Base-by-base conservation (phyloP, 2,113 vertebrate species). In the Suncus etruscus region DNA sequence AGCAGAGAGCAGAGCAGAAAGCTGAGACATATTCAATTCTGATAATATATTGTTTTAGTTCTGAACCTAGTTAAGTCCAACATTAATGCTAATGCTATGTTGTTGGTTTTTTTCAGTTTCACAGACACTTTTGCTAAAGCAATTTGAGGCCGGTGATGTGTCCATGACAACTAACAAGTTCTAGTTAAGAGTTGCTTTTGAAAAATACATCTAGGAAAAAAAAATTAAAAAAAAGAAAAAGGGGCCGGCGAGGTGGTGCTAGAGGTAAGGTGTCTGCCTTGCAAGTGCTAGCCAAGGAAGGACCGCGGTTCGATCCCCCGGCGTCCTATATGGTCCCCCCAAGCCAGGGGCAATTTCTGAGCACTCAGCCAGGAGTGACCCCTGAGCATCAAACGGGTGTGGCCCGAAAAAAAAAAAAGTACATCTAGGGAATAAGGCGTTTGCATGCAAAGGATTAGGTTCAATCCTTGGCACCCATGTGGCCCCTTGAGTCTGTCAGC, bases 141-240 rank as follows among this genome's bases (percentile, higher is more conserved):
- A 87, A 11, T 66, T 39, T 54, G 20, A 87, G 61, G 72, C 48
- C 75, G 51, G 65, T 32, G 90, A 90, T 89, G 86, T 58, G 85
- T 66, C 63, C 68, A 58, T 72, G 70, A 32, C 77, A 80, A 85
- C 54, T 45, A 32, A 79, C 83, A 31, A 70, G 6, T 45, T 45
- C 15, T 83, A 24, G 20, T 20, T 65, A 70, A 50, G 14, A 61
- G 20, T 31, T 50, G 45, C 54, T 69, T 3, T 73, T 85, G 48
- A 83, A 79, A 91, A 87, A 68, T 61, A 58, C 48, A 27, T 18
- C 9, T 58, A 58, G 54, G 11, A 15, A 15, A 58, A 20, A 20
- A 20, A 11, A 3, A 2, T 11, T 2, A 20, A 58, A 20, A 58
- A 15, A 58, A 39, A 39, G 39, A 39, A 39, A n/a, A n/a, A n/a